Conservation (phyloP, 2,113 vertebrate genomes). For the Perca fluviatilis region DNA sequence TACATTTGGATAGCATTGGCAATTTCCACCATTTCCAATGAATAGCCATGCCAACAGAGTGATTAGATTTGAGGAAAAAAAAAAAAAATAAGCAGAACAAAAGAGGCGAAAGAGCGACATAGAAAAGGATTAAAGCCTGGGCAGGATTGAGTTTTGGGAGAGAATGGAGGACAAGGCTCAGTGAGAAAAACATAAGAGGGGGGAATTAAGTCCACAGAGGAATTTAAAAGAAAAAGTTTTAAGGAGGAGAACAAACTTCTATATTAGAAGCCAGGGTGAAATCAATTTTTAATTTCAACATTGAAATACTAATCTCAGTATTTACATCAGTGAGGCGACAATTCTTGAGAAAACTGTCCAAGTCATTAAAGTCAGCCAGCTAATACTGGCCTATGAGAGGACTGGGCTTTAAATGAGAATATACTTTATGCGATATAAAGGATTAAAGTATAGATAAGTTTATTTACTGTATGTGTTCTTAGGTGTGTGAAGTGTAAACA, state of each 20-base stretch:
- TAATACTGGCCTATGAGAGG: conserved; percentile 22
- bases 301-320: conserved; percentile 49
- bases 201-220: conserved; percentile 58
- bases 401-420: conserved; percentile 9
- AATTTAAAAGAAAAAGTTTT: conserved; percentile 60
- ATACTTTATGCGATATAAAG: neutral
- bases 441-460: neutral
- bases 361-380: conserved; percentile 26
- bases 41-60: conserved; percentile 38
- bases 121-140: conserved; percentile 44
- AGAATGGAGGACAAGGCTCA: conserved; percentile 35
- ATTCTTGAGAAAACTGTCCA: conserved; percentile 30
- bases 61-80: conserved; percentile 47
- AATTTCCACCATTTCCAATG: conserved; percentile 27
- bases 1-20: conserved; percentile 25
- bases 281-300: conserved; percentile 33
- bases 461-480: neutral
- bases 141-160: conserved; percentile 39
- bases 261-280: conserved; percentile 39
- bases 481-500: conserved; percentile 13
- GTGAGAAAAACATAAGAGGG: conserved; percentile 40
- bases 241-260: conserved; percentile 46
- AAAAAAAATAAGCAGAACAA: conserved; percentile 43
- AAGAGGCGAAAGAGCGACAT: conserved; percentile 42
- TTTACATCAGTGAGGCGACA: conserved; percentile 43